phyloP scores from a whole-genome alignment of 2,797 vertebrate genomes.

The Gambelia wislizenii region DNA sequence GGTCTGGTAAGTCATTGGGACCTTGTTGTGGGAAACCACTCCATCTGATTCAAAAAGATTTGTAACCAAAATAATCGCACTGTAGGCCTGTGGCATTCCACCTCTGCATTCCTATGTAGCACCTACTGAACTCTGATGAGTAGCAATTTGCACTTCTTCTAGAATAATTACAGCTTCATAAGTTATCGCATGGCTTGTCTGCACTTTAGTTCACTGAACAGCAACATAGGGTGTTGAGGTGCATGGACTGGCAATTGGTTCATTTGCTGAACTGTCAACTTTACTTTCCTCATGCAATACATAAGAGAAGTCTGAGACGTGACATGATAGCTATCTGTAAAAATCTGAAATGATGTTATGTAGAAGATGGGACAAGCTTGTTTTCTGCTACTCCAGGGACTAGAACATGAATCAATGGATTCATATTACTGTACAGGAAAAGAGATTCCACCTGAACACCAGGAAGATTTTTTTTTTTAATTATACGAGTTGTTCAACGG shows the following conservation, averaged over 20 bases:
- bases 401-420: no score
- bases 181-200: neutral
- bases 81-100: neutral
- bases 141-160: neutral
- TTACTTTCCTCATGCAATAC: neutral
- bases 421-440: no score
- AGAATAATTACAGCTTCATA: neutral
- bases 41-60: neutral
- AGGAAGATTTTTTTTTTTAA: no score
- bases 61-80: neutral
- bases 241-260: neutral
- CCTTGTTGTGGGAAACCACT: no score
- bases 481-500: no score
- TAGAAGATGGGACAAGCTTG: no score
- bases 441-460: no score
- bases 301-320: neutral
- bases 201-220: neutral
- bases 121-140: no score
- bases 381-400: no score
- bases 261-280: neutral
- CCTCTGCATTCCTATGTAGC: neutral
- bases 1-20: no score
- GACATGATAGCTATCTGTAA: no score
- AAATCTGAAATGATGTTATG: no score
- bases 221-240: neutral